Base-by-base conservation (phyloP, 2,797 vertebrate species). In the Heliangelus exortis region DNA sequence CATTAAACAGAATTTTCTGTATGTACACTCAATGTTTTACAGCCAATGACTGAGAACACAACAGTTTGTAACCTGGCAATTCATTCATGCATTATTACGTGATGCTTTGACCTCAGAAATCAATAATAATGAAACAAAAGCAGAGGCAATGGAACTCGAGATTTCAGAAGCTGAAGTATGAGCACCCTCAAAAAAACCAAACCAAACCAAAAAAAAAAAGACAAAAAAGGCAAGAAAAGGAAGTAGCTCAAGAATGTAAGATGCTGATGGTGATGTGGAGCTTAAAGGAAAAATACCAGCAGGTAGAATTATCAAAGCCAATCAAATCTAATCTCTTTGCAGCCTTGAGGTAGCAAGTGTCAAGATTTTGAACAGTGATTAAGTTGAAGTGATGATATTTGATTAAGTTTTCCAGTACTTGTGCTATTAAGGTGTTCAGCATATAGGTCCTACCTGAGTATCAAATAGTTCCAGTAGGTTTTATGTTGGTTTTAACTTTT, bases 401-500 rank as follows among this genome's bases (percentile, higher is more conserved):
- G 96, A 91, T 96, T 93, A 90, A 81, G 73, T 93, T 96, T 96
- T 94, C 96, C 97, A 98, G 97, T 97, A 97, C 92, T 96, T 96
- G 96, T 93, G 87, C 95, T 90, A 92, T 95, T 97, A 88, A 94
- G 84, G 63, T 96, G 89, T 96, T 97, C 97, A 86, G 96, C 95
- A 93, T 95, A 96, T 89, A 93, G 97, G 96, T 98, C 99, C 98
- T 99, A 99, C 99, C 99, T 99, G 98, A 98, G 98, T 95, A 97
- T 97, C 97, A 98, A 98, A 98, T 97, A 98, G 98, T 96, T 98
- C 98, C 98, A 97, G 97, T 97, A 96, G 87, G 94, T 95, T 96
- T 98, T 99, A 99, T 97, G 98, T 98, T 96, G 98, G 97, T 97
- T 98, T 99, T 98, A 98, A 98, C 97, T 98, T 99, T 98, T 99